Percentiles rank a stretch among this genome's conserved stretches.
Conservation (phyloP, 2,888 invertebrate genomes). For the Oscheius sp. region DNA sequence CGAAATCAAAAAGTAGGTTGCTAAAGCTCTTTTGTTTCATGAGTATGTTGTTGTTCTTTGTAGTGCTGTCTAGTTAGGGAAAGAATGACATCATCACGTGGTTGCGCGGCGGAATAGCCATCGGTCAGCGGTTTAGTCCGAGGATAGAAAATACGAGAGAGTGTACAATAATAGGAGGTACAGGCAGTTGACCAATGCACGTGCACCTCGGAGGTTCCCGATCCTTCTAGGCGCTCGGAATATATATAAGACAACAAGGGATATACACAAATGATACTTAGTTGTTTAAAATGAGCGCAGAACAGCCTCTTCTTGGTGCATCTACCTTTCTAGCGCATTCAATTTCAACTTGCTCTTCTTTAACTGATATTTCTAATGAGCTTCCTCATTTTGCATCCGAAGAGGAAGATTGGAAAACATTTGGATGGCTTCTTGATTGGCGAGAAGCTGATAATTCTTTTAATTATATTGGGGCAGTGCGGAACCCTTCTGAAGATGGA, state of each 20-base stretch:
- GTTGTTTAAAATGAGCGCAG: background rate
- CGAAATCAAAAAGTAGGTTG: constrained; percentile 38
- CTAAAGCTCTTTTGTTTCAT: background rate
- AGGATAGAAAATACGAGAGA: too few relatives aligned
- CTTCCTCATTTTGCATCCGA: constrained; percentile 41
- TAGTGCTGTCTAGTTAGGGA: too few relatives aligned
- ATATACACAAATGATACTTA: background rate
- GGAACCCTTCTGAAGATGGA: too few relatives aligned
- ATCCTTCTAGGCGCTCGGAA: constrained; percentile 19
- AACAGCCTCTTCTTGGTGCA: background rate
- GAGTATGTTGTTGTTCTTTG: background rate
- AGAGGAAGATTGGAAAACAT: constrained; percentile 43
- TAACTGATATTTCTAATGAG: constrained; percentile 23
- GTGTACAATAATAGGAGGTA: too few relatives aligned
- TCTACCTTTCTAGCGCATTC: constrained; percentile 1
- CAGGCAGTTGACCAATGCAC: too few relatives aligned
- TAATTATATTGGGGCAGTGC: constrained; percentile 28
- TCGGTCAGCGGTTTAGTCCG: constrained; percentile 3
- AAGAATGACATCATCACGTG: background rate
- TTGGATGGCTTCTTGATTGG: constrained; percentile 41
- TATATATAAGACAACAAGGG: background rate
- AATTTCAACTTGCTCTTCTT: constrained; percentile 15
- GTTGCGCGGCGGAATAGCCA: background rate
- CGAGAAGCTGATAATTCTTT: constrained; percentile 7
- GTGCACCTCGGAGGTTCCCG: constrained; percentile 38